Evolutionary conservation across 2,797 vertebrate genomes (phyloP).

Genomic region (Galaxias olidus): DNA sequence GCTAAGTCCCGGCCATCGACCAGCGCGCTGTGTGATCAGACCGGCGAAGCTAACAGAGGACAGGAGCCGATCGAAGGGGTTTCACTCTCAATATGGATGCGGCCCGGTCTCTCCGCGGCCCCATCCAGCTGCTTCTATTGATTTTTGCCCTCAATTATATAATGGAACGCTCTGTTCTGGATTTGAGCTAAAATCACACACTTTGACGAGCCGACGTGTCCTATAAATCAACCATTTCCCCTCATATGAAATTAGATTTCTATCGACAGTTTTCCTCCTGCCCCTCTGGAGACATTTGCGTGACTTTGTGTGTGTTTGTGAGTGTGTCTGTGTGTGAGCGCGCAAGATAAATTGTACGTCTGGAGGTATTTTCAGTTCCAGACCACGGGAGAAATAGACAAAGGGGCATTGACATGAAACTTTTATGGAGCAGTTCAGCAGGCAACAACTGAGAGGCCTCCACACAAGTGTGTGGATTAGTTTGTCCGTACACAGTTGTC

Average conservation of each 20-base stretch:
- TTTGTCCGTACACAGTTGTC: slow-evolving; percentile 62
- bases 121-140: slow-evolving; percentile 77
- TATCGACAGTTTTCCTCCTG: slow-evolving; percentile 70
- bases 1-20: slow-evolving; percentile 72
- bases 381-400: slow-evolving; percentile 64
- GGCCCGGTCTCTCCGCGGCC: slow-evolving; percentile 49
- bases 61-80: slow-evolving; percentile 76
- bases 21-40: slow-evolving; percentile 75
- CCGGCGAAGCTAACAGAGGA: slow-evolving; percentile 68
- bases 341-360: slow-evolving; percentile 24
- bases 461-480: slow-evolving; percentile 63
- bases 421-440: slow-evolving; percentile 64
- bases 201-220: slow-evolving; percentile 63
- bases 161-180: slow-evolving; percentile 75
- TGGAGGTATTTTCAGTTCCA: slow-evolving; percentile 53
- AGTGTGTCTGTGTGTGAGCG: slow-evolving; percentile 26
- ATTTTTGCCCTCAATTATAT: slow-evolving; percentile 83
- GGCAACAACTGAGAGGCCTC: slow-evolving; percentile 55
- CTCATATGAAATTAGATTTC: slow-evolving; percentile 74
- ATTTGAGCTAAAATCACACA: slow-evolving; percentile 73
- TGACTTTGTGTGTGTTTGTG: slow-evolving; percentile 25
- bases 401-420: slow-evolving; percentile 64
- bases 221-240: slow-evolving; percentile 71
- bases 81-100: slow-evolving; percentile 74
- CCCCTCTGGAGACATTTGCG: slow-evolving; percentile 63